Conservation (phyloP, 2,888 invertebrate genomes). For the Dichetophora obliterata region DNA sequence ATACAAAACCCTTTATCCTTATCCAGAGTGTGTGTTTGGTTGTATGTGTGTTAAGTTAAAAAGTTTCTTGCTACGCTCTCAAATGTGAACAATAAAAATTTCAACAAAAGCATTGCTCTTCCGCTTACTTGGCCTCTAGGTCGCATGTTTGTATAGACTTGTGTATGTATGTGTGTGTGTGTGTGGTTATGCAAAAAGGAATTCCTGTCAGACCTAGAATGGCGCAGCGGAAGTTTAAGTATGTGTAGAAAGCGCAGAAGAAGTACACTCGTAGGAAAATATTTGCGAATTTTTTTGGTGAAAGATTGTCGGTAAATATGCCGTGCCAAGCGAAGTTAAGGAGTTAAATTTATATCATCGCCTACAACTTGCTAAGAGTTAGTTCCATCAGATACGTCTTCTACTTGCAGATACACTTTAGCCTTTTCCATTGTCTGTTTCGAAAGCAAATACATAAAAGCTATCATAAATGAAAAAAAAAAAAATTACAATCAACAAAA, state of each 20-base stretch:
- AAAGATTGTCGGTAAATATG: not conserved
- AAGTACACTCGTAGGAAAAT: not conserved
- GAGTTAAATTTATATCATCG: not conserved
- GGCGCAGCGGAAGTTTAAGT: slow-evolving; percentile 9
- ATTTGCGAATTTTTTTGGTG: not conserved
- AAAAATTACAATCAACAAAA: no score
- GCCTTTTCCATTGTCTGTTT: no score
- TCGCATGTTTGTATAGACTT: not conserved
- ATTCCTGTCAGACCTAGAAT: slow-evolving; percentile 35
- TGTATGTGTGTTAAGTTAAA: not conserved
- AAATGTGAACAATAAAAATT: slow-evolving; percentile 32
- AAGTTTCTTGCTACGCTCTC: slow-evolving; percentile 27
- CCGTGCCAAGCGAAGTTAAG: not conserved
- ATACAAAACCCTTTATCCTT: slow-evolving; percentile 19
- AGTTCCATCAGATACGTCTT: not conserved
- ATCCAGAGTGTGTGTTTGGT: slow-evolving; percentile 6
- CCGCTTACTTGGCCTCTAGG: slow-evolving; percentile 31
- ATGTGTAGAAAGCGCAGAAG: not conserved
- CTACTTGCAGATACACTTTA: not conserved
- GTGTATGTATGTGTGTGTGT: not conserved
- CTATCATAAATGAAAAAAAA: no score
- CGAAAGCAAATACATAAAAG: no score
- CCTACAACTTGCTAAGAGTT: no score
- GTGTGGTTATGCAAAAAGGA: slow-evolving; percentile 22
- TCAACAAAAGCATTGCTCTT: slow-evolving; percentile 35